Base-by-base conservation (phyloP, 2,797 vertebrate species). In the Pseudochirops cupreus region DNA sequence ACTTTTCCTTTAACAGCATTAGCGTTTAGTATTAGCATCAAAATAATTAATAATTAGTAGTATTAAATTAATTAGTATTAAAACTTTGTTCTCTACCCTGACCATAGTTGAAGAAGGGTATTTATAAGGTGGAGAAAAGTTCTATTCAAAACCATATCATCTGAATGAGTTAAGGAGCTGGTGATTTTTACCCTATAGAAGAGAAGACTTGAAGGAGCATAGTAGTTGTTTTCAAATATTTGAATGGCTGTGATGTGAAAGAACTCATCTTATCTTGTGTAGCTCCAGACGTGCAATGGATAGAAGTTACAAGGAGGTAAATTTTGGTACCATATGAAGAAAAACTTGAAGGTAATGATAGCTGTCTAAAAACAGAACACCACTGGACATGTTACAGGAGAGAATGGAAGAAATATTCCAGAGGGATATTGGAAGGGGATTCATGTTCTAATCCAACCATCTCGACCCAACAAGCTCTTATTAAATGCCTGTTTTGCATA, bases 1-100 rank as follows among this genome's bases (percentile, higher is more conserved):
- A 58, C 56, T 9, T 0, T 50, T 94, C 82, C 95, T 98, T 98
- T 98, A 94, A 96, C 95, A 56, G 94, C 94, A 54, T 12, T 54
- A 54, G 53, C 12, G 12, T 54, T 54, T 54, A 54, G 11, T 54
- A 54, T 54, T 54, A 54, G 10, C 11, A 54, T 54, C 11, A 54
- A 54, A 54, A 10, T 54, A 52, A 52, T 52, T 52, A 54, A 10
- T 54, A 54, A 54, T 54, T 54, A 54, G 53, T 11, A 54, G 11
- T 54, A 54, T 53, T 53, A 54, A 54, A 54, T 53, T 53, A 54
- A 54, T 54, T 54, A 52, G 53, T 24, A 67, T 11, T 18, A 52
- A 94, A 95, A 67, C 39, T 39, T 2, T 87, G 18, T 39, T 11
- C 24, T 87, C 74, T 46, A 11, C 3, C 9, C 24, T 87, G 74